A percentile compares a stretch with the other conserved stretches of the same genome.
These are phyloP conservation scores for Macroramphosus scolopax DNA, from an alignment of 2,797 vertebrate genomes.

Conservation along the genomic window DNA sequence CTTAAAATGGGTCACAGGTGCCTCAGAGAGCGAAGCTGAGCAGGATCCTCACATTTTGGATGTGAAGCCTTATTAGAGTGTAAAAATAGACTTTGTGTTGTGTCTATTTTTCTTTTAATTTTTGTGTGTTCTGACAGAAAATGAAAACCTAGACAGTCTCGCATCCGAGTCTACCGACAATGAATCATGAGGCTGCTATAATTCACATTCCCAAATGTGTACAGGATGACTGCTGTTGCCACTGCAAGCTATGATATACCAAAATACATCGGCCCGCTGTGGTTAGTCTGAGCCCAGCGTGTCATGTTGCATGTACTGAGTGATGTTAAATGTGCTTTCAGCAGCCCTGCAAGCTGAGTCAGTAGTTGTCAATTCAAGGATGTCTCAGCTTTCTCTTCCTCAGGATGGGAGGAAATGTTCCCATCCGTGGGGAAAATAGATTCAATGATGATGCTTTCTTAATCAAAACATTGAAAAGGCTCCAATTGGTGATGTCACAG, in stretches of 20 bases:
- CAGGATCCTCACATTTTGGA: no score
- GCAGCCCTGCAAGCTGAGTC: conserved; percentile 47
- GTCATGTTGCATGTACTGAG: conserved; percentile 34
- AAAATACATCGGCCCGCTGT: conserved; percentile 9
- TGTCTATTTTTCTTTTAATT: no score
- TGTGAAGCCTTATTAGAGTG: no score
- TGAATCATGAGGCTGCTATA: background rate
- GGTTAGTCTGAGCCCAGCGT: conserved; percentile 7
- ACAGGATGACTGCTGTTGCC: conserved; percentile 25
- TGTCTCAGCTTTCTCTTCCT: conserved; percentile 30
- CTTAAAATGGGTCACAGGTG: conserved; percentile 26
- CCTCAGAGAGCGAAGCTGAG: conserved; percentile 20
- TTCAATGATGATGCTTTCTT: conserved; percentile 26
- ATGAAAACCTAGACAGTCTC: background rate
- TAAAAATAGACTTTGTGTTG: no score
- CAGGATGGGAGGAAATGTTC: conserved; percentile 34
- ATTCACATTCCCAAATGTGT: no score
- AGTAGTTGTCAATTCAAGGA: conserved; percentile 49
- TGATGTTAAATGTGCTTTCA: conserved; percentile 45
- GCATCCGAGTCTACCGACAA: background rate
- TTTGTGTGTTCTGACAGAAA: background rate
- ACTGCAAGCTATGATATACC: conserved; percentile 19
- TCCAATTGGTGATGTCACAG: conserved; percentile 41
- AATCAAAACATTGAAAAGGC: conserved; percentile 39
- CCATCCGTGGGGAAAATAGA: conserved; percentile 24